phyloP scores from a whole-genome alignment of 2,113 vertebrate genomes.

The Toxostoma redivivum region DNA sequence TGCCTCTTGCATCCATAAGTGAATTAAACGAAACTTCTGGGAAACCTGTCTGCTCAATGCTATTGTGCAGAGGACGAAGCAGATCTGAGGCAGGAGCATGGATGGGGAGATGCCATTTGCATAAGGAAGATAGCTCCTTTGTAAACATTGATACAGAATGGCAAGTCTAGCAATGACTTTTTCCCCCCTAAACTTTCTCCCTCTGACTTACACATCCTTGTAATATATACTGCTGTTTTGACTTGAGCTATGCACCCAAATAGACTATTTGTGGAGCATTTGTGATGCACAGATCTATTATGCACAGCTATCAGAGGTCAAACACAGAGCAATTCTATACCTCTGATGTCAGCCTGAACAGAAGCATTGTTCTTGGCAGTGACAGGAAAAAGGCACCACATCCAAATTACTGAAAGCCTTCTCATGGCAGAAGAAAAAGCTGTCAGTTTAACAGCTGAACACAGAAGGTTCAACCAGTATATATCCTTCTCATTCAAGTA shows the following conservation, averaged over 20 bases:
- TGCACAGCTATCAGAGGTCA: slow-evolving; percentile 48
- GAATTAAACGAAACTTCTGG: background rate
- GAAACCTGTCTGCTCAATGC: background rate
- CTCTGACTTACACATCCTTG: slow-evolving; percentile 40
- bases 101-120: background rate
- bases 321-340: slow-evolving; percentile 43
- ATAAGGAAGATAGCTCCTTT: slow-evolving; percentile 42
- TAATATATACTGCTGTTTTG: slow-evolving; percentile 30
- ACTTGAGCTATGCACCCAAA: slow-evolving; percentile 13
- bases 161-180: slow-evolving; percentile 13
- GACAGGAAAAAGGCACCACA: slow-evolving; percentile 32
- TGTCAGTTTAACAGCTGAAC: slow-evolving; percentile 67
- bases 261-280: slow-evolving; percentile 20
- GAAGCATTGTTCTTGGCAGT: slow-evolving; percentile 17
- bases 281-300: slow-evolving; percentile 36
- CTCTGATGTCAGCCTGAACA: slow-evolving; percentile 27
- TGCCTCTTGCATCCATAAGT: background rate
- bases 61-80: background rate
- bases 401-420: slow-evolving; percentile 57
- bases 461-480: slow-evolving; percentile 55
- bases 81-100: background rate
- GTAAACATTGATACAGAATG: slow-evolving; percentile 37
- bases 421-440: slow-evolving; percentile 68
- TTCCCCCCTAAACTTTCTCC: background rate
- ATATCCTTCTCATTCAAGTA: slow-evolving; percentile 64